A percentile compares a stretch with the other conserved stretches of the same genome.
These are phyloP conservation scores for Sitophilus oryzae DNA, from an alignment of 1,140 invertebrate genomes.

Conservation along the genomic window DNA sequence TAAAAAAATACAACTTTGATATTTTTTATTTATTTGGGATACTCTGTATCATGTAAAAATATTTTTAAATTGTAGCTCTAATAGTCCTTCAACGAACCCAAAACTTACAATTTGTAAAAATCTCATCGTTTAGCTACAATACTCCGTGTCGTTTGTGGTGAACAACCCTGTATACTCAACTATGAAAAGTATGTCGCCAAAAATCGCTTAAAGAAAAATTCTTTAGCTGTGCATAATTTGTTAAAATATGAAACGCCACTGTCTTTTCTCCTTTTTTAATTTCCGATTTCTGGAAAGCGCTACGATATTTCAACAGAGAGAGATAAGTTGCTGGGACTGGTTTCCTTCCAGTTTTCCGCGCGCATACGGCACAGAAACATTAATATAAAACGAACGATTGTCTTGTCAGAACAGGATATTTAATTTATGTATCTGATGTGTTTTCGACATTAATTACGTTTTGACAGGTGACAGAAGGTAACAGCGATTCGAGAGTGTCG, in stretches of 20 bases:
- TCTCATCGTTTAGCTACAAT: too few species aligned
- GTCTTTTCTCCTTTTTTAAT: conserved; percentile 15
- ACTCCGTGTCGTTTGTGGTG: too few species aligned
- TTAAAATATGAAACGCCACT: conserved; percentile 10
- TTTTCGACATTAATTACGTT: conserved; percentile 1
- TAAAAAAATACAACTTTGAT: too few species aligned
- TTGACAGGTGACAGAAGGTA: neutral
- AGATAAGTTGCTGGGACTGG: neutral
- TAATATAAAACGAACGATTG: conserved; percentile 19
- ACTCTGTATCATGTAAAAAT: too few species aligned
- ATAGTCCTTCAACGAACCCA: too few species aligned
- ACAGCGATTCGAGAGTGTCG: neutral
- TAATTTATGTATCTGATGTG: neutral
- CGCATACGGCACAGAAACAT: conserved; percentile 17
- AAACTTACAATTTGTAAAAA: too few species aligned
- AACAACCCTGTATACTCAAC: neutral
- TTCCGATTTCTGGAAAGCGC: conserved; percentile 13
- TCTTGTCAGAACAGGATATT: conserved; percentile 9
- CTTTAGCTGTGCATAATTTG: neutral
- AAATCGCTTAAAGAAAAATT: too few species aligned
- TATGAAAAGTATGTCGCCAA: neutral
- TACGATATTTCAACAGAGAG: neutral
- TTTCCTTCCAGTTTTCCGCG: too few species aligned
- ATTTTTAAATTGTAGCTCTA: too few species aligned
- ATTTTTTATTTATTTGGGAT: too few species aligned